Evolutionary conservation across 2,113 vertebrate genomes (phyloP).

Genomic region (Festucalex cinctus): DNA sequence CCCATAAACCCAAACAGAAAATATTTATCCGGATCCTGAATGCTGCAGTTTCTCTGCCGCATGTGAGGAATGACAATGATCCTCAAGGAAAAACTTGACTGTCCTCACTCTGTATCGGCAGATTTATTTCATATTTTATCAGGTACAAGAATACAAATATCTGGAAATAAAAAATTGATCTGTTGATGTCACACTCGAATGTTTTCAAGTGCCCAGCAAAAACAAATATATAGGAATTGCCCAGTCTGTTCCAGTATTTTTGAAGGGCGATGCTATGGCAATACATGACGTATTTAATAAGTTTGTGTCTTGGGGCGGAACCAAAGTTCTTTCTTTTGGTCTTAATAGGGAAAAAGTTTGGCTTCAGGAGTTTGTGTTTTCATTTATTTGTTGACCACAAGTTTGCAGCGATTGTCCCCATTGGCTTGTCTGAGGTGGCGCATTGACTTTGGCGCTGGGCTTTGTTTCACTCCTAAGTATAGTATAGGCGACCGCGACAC

Average conservation of each 20-base stretch:
- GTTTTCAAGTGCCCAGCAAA: too few species aligned
- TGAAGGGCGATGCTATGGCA: background rate
- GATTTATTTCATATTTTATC: background rate
- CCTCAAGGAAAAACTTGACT: too few species aligned
- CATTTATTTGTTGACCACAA: slow-evolving; percentile 21
- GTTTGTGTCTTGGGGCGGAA: background rate
- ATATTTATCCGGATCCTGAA: too few species aligned
- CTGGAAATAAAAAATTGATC: too few species aligned
- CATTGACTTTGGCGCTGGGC: slow-evolving; percentile 53
- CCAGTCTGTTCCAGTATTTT: too few species aligned
- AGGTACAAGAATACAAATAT: background rate
- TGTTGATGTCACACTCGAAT: too few species aligned
- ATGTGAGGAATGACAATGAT: too few species aligned
- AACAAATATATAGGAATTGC: too few species aligned
- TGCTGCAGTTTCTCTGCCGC: too few species aligned
- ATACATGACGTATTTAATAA: background rate
- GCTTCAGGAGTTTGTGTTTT: background rate
- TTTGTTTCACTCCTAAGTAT: slow-evolving; percentile 41
- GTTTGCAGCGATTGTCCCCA: slow-evolving; percentile 21
- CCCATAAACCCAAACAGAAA: too few species aligned
- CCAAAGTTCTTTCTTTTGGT: background rate
- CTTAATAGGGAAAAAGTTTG: background rate
- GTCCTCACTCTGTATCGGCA: too few species aligned
- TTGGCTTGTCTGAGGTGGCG: slow-evolving; percentile 28
- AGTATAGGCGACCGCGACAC: slow-evolving; percentile 31